These are phyloP conservation scores for Phortica magna DNA, from an alignment of 2,888 invertebrate species.

Conservation along the genomic window DNA sequence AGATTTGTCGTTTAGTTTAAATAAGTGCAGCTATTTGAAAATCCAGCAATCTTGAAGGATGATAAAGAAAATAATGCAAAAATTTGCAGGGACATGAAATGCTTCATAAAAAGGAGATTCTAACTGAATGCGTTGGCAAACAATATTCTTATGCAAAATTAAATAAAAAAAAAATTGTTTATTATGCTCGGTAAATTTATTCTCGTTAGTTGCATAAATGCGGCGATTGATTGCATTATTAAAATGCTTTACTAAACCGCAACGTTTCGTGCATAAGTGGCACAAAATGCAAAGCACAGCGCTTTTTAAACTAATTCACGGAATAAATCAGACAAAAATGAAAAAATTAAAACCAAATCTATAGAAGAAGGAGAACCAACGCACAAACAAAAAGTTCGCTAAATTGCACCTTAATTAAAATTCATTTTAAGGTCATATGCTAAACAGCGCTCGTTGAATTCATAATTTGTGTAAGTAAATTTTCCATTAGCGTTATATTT, in stretches of 20 bases:
- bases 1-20: no score
- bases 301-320: not conserved
- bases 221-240: constrained; percentile 1
- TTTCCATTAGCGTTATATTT: not conserved
- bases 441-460: not conserved
- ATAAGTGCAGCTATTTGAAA: no score
- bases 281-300: constrained; percentile 17
- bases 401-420: not conserved
- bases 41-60: no score
- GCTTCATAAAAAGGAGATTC: no score
- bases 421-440: not conserved
- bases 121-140: no score
- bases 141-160: no score
- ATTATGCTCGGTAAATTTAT: not conserved
- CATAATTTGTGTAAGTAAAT: not conserved
- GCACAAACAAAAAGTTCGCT: not conserved
- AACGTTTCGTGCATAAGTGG: not conserved
- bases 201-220: not conserved
- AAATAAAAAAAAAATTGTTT: no score
- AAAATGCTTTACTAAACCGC: not conserved
- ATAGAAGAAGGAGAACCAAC: no score
- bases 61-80: no score
- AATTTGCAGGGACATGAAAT: no score
- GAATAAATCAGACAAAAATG: not conserved
- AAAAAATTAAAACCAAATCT: no score